Base-by-base conservation (phyloP, 2,797 vertebrate species). In the Siniperca obscura region DNA sequence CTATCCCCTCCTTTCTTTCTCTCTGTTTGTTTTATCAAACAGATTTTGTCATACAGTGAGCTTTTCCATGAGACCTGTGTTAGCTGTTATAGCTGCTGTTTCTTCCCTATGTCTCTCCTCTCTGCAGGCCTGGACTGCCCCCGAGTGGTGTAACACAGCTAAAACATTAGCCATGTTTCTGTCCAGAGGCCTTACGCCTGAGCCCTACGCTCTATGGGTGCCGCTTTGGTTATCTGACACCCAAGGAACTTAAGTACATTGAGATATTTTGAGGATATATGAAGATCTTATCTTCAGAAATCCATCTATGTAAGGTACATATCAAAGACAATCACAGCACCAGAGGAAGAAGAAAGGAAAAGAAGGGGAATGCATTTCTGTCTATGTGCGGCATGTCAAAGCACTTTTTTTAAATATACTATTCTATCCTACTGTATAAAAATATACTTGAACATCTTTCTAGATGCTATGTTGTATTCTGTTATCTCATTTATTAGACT, bases 51-150 rank as follows among this genome's bases (percentile, higher is more conserved):
- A 13, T 36, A 53, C 17, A 16, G 17, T 36, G 48, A 52, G 27
- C 14, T 12, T 40, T 34, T 69, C 30, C 30, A 25, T 7, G 1
- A 55, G 9, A 7, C 22, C 34, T 36, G 22, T 14, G 17, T 42
- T 36, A 25, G 10, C 30, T 21, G 7, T 7, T 30, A 30, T 30
- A 30, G 30, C 30, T 30, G 30, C 30, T 30, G 17, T 25, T 10
- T 12, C 34, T 4, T 27, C 27, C 1, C 17, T 0, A 2, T 0
- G 10, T 7, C 3, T 53, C 30, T 34, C 12, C 2, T 10, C 46
- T 82, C 65, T 61, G 72, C 36, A 19, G 71, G 22, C 12, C 38
- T 42, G 73, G 7, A 64, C 82, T 89, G 82, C 86, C 92, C 74
- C 79, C 81, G 0, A 22, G 83, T 91, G 92, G 90, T 22, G 27